Conservation (phyloP, 2,113 vertebrate species). For the Gallinago jamesoni region DNA sequence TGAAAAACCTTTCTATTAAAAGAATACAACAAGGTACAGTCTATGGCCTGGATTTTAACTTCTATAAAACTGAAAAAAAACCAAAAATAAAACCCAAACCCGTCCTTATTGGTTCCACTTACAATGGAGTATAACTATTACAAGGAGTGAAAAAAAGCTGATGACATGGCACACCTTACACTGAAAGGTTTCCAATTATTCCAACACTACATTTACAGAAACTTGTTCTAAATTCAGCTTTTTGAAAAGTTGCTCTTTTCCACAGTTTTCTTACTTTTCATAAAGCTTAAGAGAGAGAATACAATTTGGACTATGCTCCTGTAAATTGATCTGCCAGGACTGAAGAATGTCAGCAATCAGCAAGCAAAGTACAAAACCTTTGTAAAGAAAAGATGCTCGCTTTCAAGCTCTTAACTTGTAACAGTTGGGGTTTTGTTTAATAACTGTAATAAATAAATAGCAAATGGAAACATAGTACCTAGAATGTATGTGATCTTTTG, state of each 20-base stretch:
- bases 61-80: neutral
- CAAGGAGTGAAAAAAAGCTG: neutral
- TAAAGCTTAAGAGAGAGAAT: neutral
- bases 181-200: neutral
- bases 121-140: neutral
- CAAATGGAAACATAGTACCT: neutral
- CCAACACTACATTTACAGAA: neutral
- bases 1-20: neutral
- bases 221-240: neutral
- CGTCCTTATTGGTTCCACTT: neutral
- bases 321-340: neutral
- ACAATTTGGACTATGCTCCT: neutral
- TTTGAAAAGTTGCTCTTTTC: neutral
- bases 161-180: neutral
- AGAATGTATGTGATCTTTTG: neutral
- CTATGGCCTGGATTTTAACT: neutral
- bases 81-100: too few relatives aligned
- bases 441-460: neutral
- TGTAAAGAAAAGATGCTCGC: neutral
- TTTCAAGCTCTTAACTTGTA: neutral
- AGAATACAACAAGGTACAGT: neutral
- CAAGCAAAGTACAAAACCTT: neutral
- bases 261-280: neutral
- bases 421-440: too few relatives aligned
- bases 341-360: neutral